Conservation (phyloP, 2,888 invertebrate genomes). For the Nomada hirtipes region DNA sequence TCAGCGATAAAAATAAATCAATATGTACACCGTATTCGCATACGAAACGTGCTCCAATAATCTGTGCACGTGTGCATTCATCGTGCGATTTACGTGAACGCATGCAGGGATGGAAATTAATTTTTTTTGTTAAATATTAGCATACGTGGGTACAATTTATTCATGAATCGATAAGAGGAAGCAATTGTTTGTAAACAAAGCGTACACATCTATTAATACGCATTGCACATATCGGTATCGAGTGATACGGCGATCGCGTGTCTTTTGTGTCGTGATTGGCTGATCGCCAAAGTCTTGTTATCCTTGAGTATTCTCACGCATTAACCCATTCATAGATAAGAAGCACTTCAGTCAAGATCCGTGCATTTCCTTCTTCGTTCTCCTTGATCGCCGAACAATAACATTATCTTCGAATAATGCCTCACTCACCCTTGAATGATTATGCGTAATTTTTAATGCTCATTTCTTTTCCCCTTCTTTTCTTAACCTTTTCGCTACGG, state of each 20-base stretch:
- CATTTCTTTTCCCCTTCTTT: no score
- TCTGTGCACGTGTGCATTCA: not conserved
- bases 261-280: slow-evolving; percentile 32
- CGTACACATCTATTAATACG: slow-evolving; percentile 34
- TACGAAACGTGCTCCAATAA: not conserved
- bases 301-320: slow-evolving; percentile 47
- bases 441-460: no score
- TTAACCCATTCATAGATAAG: slow-evolving; percentile 47
- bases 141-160: not conserved
- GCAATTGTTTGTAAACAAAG: slow-evolving; percentile 43
- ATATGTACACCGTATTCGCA: not conserved
- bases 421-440: no score
- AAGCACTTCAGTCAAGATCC: not conserved
- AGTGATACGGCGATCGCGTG: slow-evolving; percentile 8
- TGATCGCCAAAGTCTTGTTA: slow-evolving; percentile 50
- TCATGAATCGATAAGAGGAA: not conserved
- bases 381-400: not conserved
- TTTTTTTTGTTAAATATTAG: not conserved
- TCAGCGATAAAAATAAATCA: slow-evolving; percentile 1
- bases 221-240: slow-evolving; percentile 20
- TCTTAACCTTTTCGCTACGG: no score
- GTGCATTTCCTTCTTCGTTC: not conserved
- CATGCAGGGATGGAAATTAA: not conserved
- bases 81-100: not conserved
- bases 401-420: not conserved